phyloP scores from a whole-genome alignment of 2,113 vertebrate genomes.

The Marmota flaviventris region DNA sequence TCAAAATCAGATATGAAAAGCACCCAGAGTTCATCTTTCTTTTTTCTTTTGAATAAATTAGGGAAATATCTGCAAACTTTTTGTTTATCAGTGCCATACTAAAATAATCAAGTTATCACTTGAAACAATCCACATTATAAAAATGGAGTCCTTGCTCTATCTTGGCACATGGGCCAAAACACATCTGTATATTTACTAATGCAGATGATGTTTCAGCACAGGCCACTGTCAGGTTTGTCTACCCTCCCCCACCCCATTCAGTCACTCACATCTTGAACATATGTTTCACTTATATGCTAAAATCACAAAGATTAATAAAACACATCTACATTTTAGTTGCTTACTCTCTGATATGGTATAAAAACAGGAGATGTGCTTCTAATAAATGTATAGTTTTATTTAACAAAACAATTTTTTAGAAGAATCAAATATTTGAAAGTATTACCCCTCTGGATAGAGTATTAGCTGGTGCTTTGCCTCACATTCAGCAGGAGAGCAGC shows the following conservation, averaged over 20 bases:
- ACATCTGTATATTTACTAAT: neutral
- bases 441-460: neutral
- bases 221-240: neutral
- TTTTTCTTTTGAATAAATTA: neutral
- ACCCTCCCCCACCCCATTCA: no score
- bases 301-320: constrained; percentile 13
- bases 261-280: neutral
- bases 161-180: neutral
- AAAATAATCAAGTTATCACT: constrained; percentile 23
- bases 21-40: neutral
- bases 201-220: neutral
- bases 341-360: neutral
- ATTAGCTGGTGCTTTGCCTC: neutral
- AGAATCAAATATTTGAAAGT: neutral
- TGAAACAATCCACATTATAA: neutral
- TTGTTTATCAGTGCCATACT: neutral
- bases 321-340: neutral
- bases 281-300: neutral
- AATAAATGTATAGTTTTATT: neutral
- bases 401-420: neutral
- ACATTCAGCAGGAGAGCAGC: neutral
- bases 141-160: neutral
- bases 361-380: neutral
- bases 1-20: neutral
- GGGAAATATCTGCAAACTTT: neutral